Percentiles rank a stretch among this genome's conserved stretches.
These are phyloP conservation scores for Spea hammondii DNA, from an alignment of 2,797 vertebrate species.

Conservation along the genomic window DNA sequence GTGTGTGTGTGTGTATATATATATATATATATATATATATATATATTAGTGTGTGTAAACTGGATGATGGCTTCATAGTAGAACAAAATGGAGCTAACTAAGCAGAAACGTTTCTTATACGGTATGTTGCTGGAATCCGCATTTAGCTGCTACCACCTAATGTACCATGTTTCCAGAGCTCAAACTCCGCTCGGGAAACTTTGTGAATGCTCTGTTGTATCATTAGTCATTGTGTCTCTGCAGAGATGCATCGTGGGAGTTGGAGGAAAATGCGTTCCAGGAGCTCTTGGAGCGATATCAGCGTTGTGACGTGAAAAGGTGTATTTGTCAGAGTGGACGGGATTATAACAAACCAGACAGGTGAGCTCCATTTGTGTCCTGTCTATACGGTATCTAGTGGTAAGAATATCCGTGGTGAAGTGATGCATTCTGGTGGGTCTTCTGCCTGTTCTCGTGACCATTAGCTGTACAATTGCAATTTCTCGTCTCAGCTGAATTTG, in stretches of 20 bases:
- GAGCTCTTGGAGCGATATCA: constrained; percentile 85
- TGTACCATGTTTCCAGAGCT: too few relatives aligned
- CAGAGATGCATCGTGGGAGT: constrained; percentile 97
- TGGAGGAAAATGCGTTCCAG: constrained; percentile 89
- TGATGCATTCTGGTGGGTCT: background rate
- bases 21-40: too few relatives aligned
- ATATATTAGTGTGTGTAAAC: too few relatives aligned
- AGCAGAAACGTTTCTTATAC: too few relatives aligned
- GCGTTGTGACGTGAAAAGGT: constrained; percentile 78
- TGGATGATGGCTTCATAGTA: too few relatives aligned
- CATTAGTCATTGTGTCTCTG: constrained; percentile 38
- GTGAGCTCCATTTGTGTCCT: constrained; percentile 52
- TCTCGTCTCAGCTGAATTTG: background rate
- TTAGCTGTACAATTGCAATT: background rate
- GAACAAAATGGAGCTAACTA: too few relatives aligned
- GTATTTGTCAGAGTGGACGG: constrained; percentile 76
- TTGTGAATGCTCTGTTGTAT: background rate
- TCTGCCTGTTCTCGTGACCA: background rate
- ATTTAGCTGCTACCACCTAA: too few relatives aligned
- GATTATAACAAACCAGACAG: constrained; percentile 74
- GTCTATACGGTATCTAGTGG: background rate
- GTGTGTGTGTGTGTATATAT: too few relatives aligned
- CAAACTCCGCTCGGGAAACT: too few relatives aligned
- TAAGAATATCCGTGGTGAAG: background rate
- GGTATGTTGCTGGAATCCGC: too few relatives aligned